These are phyloP conservation scores for Toxotes jaculatrix DNA, from an alignment of 2,113 vertebrate genomes.

Conservation along the genomic window DNA sequence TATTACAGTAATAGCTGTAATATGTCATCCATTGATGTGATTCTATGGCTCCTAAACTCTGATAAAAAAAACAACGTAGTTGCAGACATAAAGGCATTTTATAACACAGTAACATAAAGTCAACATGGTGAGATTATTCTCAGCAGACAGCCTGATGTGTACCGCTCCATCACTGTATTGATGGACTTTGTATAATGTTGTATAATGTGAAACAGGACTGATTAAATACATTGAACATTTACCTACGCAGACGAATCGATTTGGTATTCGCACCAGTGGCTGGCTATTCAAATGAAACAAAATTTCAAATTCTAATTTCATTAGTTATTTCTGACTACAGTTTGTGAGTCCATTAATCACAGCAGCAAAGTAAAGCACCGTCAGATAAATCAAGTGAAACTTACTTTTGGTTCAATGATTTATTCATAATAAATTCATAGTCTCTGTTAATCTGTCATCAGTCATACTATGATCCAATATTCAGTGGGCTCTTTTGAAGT, in stretches of 20 bases:
- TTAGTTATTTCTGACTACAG: conserved; percentile 58
- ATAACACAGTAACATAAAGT: conserved; percentile 27
- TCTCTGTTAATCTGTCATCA: conserved; percentile 53
- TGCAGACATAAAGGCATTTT: conserved; percentile 1
- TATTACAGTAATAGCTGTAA: neutral
- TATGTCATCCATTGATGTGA: conserved; percentile 31
- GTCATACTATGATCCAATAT: conserved; percentile 49
- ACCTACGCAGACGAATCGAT: conserved; percentile 45
- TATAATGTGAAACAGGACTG: conserved; percentile 53
- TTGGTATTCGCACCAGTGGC: conserved; percentile 41
- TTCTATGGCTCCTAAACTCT: conserved; percentile 25
- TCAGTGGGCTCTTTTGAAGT: neutral
- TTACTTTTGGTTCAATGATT: conserved; percentile 61
- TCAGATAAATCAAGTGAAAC: conserved; percentile 69
- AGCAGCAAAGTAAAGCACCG: conserved; percentile 40
- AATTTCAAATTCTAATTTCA: conserved; percentile 80
- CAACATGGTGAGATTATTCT: conserved; percentile 20
- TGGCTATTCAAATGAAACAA: conserved; percentile 66
- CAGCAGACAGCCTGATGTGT: conserved; percentile 24
- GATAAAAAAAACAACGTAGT: conserved; percentile 4
- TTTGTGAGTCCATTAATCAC: conserved; percentile 76
- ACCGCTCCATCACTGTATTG: conserved; percentile 33
- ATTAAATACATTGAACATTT: conserved; percentile 51
- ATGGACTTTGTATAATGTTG: conserved; percentile 42
- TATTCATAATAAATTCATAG: conserved; percentile 64